phyloP scores from a whole-genome alignment of 2,797 vertebrate species.

The Brachyalestes nurse region DNA sequence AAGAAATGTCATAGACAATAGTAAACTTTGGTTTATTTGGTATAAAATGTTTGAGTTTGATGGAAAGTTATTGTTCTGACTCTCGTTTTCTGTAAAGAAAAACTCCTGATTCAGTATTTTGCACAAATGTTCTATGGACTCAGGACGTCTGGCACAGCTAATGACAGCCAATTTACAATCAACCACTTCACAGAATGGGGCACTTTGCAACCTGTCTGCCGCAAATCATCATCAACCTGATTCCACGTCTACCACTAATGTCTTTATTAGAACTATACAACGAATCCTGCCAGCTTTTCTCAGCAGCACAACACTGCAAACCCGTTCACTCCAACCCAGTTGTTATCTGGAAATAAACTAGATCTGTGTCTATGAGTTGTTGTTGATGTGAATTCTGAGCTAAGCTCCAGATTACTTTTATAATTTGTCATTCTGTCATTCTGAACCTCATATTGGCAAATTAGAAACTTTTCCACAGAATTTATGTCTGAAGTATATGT shows the following conservation, averaged over 20 bases:
- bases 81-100: not conserved
- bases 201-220: not conserved
- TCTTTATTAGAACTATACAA: not conserved
- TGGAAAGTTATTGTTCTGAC: too few relatives aligned
- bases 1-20: too few relatives aligned
- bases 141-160: not conserved
- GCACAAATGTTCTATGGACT: not conserved
- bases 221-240: not conserved
- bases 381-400: not conserved
- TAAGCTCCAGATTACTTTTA: not conserved
- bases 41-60: too few relatives aligned
- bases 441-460: too few relatives aligned
- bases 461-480: too few relatives aligned
- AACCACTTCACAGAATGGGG: not conserved
- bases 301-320: too few relatives aligned
- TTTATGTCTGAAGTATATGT: too few relatives aligned
- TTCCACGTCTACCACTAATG: not conserved
- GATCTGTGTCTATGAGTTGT: too few relatives aligned
- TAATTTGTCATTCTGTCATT: not conserved
- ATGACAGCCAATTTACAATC: not conserved
- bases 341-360: too few relatives aligned
- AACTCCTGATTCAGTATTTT: not conserved
- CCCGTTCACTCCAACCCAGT: too few relatives aligned
- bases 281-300: not conserved
- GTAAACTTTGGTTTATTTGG: too few relatives aligned